Percentiles rank a stretch among this genome's conserved stretches.
These are phyloP conservation scores for Mustela lutreola DNA, from an alignment of 2,113 vertebrate genomes.

Conservation along the genomic window DNA sequence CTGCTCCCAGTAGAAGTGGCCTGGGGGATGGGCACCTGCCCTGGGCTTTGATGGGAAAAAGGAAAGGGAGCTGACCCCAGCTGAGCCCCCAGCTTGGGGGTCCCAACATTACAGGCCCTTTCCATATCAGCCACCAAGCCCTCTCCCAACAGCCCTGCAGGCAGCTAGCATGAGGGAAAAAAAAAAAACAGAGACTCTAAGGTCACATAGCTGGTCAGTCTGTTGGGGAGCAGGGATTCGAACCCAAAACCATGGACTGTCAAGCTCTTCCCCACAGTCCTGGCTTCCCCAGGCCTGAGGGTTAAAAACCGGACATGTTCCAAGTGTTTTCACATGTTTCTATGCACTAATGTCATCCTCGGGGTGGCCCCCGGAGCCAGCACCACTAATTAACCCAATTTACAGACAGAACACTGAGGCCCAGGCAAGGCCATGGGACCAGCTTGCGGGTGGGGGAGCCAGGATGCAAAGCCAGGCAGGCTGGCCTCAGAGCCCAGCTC, in stretches of 20 bases:
- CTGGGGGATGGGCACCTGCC: not conserved
- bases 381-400: not conserved
- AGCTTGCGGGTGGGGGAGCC: not conserved
- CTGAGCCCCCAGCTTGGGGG: not conserved
- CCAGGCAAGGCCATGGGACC: not conserved
- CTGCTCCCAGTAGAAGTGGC: fast-evolving
- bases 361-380: not conserved
- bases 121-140: not conserved
- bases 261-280: not conserved
- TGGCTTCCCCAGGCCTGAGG: not conserved
- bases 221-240: not conserved
- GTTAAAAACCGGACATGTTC: not conserved
- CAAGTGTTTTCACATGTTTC: not conserved
- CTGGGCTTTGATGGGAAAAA: not conserved
- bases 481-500: not conserved
- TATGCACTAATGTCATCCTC: not conserved
- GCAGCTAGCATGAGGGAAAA: not conserved
- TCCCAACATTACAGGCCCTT: not conserved
- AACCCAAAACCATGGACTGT: not conserved
- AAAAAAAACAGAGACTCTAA: not conserved
- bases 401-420: not conserved
- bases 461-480: not conserved
- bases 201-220: not conserved
- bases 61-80: not conserved
- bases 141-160: not conserved